Conservation (phyloP, 2,113 vertebrate genomes). For the Nansenia antarctica region DNA sequence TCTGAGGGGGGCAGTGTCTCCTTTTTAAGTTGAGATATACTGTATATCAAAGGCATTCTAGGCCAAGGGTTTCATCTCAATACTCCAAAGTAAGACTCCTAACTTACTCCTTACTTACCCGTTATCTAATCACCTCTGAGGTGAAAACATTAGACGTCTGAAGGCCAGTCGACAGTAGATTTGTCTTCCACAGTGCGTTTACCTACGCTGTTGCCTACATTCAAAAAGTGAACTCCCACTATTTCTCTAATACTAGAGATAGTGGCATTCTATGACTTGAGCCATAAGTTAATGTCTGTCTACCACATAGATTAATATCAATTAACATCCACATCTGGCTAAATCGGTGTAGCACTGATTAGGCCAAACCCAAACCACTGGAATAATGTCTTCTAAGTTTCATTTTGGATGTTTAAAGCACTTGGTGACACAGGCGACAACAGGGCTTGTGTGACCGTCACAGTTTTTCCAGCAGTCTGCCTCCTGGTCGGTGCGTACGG, state of each 20-base stretch:
- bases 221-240: neutral
- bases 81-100: too few species aligned
- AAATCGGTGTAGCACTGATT: constrained; percentile 13
- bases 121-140: too few species aligned
- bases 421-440: constrained; percentile 56
- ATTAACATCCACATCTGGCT: neutral
- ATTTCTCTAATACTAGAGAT: neutral
- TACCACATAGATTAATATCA: neutral
- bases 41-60: too few species aligned
- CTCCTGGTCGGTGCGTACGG: constrained; percentile 37
- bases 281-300: neutral
- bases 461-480: constrained; percentile 63
- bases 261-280: neutral
- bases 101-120: too few species aligned
- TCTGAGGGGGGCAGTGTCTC: constrained; percentile 24
- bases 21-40: too few species aligned
- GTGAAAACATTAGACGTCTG: too few species aligned
- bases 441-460: constrained; percentile 47
- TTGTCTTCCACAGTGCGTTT: constrained; percentile 4
- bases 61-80: too few species aligned
- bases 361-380: constrained; percentile 23
- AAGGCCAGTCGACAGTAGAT: too few species aligned
- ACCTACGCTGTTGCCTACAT: neutral
- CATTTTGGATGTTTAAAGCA: neutral
- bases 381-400: constrained; percentile 25